Evolutionary conservation across 2,888 invertebrate species (phyloP).

Genomic region (Tachystola acroxantha): DNA sequence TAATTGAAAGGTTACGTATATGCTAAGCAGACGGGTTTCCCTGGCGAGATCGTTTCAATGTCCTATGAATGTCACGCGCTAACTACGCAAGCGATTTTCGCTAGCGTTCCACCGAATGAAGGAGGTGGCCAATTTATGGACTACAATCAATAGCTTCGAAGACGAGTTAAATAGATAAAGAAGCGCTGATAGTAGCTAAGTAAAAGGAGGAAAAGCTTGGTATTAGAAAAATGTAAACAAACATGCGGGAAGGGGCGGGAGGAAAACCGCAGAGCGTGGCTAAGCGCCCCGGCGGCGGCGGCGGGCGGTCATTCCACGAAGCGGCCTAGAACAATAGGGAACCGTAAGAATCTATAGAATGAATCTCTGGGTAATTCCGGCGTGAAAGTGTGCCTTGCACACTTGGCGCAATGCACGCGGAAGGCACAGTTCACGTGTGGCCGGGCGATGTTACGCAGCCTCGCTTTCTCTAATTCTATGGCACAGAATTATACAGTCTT

Average conservation of each 20-base stretch:
- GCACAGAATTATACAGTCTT: too few species aligned
- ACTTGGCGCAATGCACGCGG: conserved; percentile 34
- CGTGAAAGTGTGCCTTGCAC: conserved; percentile 43
- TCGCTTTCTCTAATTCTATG: conserved; percentile 1
- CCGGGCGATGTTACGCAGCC: not conserved
- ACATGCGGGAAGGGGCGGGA: conserved; percentile 11
- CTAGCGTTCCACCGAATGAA: not conserved
- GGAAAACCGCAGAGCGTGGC: conserved; percentile 28
- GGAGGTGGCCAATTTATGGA: not conserved
- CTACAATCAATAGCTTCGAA: too few species aligned
- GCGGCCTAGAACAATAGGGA: conserved; percentile 1
- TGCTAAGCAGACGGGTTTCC: conserved; percentile 29
- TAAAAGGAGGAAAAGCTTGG: not conserved
- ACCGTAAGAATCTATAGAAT: not conserved
- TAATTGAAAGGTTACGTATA: conserved; percentile 29
- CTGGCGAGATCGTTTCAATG: conserved; percentile 18
- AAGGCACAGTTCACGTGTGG: conserved; percentile 36
- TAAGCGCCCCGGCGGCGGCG: not conserved
- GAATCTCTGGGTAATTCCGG: conserved; percentile 44
- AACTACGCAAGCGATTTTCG: conserved; percentile 1
- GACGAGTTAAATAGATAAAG: too few species aligned
- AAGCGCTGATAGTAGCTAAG: not conserved
- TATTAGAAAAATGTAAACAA: not conserved
- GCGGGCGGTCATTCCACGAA: conserved; percentile 2
- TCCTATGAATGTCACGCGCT: conserved; percentile 1